Evolutionary conservation across 2,888 invertebrate genomes (phyloP).

Genomic region (Sinopyrophorus schimmeli): DNA sequence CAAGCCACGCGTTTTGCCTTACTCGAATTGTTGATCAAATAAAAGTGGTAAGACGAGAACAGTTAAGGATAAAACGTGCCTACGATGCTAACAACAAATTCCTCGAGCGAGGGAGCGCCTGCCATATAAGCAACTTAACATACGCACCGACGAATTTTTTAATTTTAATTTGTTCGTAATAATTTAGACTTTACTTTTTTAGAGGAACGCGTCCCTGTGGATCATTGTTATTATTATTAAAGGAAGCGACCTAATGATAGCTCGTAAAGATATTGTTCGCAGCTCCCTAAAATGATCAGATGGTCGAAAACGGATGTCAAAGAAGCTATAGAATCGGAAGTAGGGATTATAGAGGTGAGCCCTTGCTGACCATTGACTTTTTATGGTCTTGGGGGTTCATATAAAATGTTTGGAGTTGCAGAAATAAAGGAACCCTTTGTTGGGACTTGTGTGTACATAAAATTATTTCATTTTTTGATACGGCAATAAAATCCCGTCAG

Average conservation of each 20-base stretch:
- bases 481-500: no score
- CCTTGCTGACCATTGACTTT: conserved; percentile 16
- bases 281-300: conserved; percentile 20
- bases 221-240: no score
- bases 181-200: background rate
- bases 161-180: conserved; percentile 1
- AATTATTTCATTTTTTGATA: no score
- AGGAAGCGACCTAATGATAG: conserved; percentile 26
- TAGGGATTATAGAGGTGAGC: conserved; percentile 19
- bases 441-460: no score
- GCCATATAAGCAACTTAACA: no score
- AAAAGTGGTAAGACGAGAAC: no score
- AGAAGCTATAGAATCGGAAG: conserved; percentile 24
- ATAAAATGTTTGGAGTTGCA: conserved; percentile 19
- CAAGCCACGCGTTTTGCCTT: no score
- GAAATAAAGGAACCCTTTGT: conserved; percentile 12
- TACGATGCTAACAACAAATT: no score
- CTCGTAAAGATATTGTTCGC: conserved; percentile 26
- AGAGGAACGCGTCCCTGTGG: conserved; percentile 6
- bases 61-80: no score
- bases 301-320: conserved; percentile 22
- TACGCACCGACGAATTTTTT: no score
- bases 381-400: conserved; percentile 10
- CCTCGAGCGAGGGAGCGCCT: no score
- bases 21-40: no score